Conservation (phyloP, 2,888 invertebrate species). For the Crematogaster levior region DNA sequence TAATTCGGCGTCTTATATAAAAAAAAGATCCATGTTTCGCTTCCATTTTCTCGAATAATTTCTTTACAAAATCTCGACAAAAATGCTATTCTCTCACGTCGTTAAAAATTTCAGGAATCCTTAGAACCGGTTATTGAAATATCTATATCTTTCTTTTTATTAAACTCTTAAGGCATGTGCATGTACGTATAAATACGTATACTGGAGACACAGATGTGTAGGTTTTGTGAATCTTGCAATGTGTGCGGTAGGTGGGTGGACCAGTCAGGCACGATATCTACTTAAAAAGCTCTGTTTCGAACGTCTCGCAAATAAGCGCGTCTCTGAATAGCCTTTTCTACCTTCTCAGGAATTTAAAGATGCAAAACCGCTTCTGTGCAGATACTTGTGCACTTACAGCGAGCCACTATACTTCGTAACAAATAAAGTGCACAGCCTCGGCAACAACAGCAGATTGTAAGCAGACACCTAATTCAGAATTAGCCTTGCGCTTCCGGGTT, state of each 20-base stretch:
- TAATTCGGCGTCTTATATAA: not conserved
- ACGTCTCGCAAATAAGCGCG: constrained; percentile 11
- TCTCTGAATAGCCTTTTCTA: constrained; percentile 16
- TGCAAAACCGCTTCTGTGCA: constrained; percentile 27
- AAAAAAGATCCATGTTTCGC: constrained; percentile 2
- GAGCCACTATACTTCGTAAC: not conserved
- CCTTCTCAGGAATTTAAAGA: constrained; percentile 45
- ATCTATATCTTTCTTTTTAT: constrained; percentile 8
- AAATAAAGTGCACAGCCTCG: constrained; percentile 22
- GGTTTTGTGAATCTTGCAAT: constrained; percentile 15
- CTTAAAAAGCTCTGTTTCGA: constrained; percentile 17
- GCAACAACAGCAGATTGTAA: constrained; percentile 49
- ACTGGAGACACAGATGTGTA: not conserved
- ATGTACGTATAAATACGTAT: not conserved
- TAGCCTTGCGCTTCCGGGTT: constrained; percentile 58
- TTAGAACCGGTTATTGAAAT: constrained; percentile 2
- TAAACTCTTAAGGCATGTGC: not conserved
- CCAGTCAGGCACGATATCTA: constrained; percentile 6
- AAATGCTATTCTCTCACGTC: constrained; percentile 18
- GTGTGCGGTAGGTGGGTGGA: constrained; percentile 22
- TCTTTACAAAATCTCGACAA: not conserved
- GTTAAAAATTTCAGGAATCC: not conserved
- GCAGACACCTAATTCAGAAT: constrained; percentile 61
- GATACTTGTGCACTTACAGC: not conserved
- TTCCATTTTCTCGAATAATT: not conserved